Evolutionary conservation across 2,888 invertebrate species (phyloP).

Genomic region (Leptura quadrifasciata): DNA sequence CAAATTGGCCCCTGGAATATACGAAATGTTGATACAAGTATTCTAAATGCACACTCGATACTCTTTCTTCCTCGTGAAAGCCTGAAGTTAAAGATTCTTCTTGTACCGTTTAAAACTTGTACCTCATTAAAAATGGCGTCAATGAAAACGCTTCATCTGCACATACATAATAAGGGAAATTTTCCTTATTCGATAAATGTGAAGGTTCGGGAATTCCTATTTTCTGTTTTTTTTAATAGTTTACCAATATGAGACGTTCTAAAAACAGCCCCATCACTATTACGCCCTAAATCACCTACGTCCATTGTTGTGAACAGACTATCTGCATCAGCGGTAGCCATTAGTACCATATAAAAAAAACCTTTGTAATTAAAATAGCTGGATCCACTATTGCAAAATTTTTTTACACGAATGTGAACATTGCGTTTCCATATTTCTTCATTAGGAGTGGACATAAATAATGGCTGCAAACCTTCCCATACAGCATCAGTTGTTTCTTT

Average conservation of each 20-base stretch:
- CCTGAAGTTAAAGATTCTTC: conserved; percentile 15
- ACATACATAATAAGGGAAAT: too few relatives aligned
- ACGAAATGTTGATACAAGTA: conserved; percentile 38
- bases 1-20: conserved; percentile 38
- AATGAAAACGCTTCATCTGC: conserved; percentile 38
- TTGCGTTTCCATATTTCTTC: too few relatives aligned
- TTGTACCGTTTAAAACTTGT: conserved; percentile 13
- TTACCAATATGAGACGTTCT: conserved; percentile 26
- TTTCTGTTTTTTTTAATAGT: conserved; percentile 33
- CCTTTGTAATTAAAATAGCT: background rate
- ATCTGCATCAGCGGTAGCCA: background rate
- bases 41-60: conserved; percentile 38
- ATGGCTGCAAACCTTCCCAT: too few relatives aligned
- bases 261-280: conserved; percentile 27
- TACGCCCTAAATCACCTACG: background rate
- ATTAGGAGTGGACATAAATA: too few relatives aligned
- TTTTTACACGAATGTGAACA: too few relatives aligned
- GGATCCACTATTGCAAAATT: background rate
- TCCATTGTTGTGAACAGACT: background rate
- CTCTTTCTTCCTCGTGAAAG: conserved; percentile 17
- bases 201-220: conserved; percentile 15
- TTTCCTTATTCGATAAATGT: conserved; percentile 29
- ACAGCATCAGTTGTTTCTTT: too few relatives aligned
- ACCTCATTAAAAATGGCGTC: conserved; percentile 26
- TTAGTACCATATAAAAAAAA: background rate